Base-by-base conservation (phyloP, 2,113 vertebrate genomes). In the Tetraodon nigroviridis region DNA sequence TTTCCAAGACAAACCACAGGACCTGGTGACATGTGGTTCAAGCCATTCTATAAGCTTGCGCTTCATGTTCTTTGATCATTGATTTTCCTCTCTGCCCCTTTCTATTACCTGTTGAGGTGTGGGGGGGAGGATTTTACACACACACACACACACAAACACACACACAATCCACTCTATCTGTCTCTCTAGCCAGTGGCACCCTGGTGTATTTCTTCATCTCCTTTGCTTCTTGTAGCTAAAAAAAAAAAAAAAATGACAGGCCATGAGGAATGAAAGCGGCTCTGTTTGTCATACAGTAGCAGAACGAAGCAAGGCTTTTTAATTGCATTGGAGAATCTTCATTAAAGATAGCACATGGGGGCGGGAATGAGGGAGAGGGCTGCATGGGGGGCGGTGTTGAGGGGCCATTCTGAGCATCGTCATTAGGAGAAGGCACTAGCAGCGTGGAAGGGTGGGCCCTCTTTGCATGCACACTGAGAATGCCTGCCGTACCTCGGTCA, bases 311-410 rank as follows among this genome's bases (percentile, higher is more conserved):
- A 91, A 90, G 77, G 91, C 91, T 93, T 88, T 95, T 93, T 97
- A 96, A 98, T 98, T 98, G 94, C 93, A 91, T 90, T 92, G 91
- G 90, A 93, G 93, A 93, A 94, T 96, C 93, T 95, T 97, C 94
- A 95, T 97, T 96, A 96, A 93, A 91, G 92, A 92, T 93, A 94
- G 91, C 93, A 90, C 91, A 92, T 92, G 93, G 92, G 85, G 83
- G 79, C 64, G 76, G 83, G 79, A 61, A 57, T 57, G 56, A 68
- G 72, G 68, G 69, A 65, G 75, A 67, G 63, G 73, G 72, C 71
- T 67, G 78, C 62, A 61, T 72, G 76, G 71, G 76, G 71, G 77
- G 76, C 12, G 73, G 71, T 45, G 75, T 74, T 19, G 69, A 78
- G 78, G 78, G 82, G 80, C 80, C 78, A 82, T 75, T 86, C 82